These are phyloP conservation scores for Pheosia tremula DNA, from an alignment of 2,888 invertebrate species.

Conservation along the genomic window DNA sequence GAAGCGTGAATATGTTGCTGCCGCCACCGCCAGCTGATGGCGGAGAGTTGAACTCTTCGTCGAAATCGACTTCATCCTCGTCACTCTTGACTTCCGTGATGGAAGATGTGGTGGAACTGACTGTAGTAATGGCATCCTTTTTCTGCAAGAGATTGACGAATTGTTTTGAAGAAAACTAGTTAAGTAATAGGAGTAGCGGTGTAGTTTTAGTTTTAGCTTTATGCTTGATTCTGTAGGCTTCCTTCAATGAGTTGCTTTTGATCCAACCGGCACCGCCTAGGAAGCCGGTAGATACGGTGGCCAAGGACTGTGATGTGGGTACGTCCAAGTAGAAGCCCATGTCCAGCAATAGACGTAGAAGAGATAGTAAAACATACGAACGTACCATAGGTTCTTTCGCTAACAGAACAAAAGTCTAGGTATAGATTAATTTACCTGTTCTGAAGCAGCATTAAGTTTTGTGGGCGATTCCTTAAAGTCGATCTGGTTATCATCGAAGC, in stretches of 20 bases:
- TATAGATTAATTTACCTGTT: background rate
- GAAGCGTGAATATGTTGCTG: constrained; percentile 66
- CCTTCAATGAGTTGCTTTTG: too few species aligned
- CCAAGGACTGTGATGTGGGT: too few species aligned
- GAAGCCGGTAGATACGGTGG: too few species aligned
- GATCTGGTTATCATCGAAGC: constrained; percentile 11
- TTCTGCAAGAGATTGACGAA: constrained; percentile 3
- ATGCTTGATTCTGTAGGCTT: too few species aligned
- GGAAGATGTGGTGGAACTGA: constrained; percentile 16
- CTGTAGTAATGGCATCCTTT: constrained; percentile 5
- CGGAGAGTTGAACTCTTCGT: constrained; percentile 42
- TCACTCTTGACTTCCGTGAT: constrained; percentile 47
- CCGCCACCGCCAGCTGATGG: constrained; percentile 49
- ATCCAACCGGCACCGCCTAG: too few species aligned
- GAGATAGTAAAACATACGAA: too few species aligned
- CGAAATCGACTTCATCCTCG: constrained; percentile 58
- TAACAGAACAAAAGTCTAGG: background rate
- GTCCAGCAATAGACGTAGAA: too few species aligned
- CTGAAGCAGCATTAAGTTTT: background rate
- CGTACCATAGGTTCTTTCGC: background rate
- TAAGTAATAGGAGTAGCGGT: too few species aligned
- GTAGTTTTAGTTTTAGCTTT: too few species aligned
- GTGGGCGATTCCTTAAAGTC: constrained; percentile 11
- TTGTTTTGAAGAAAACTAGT: background rate
- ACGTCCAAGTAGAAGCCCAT: too few species aligned